These are phyloP conservation scores for Prinia subflava DNA, from an alignment of 2,113 vertebrate genomes.

Conservation along the genomic window DNA sequence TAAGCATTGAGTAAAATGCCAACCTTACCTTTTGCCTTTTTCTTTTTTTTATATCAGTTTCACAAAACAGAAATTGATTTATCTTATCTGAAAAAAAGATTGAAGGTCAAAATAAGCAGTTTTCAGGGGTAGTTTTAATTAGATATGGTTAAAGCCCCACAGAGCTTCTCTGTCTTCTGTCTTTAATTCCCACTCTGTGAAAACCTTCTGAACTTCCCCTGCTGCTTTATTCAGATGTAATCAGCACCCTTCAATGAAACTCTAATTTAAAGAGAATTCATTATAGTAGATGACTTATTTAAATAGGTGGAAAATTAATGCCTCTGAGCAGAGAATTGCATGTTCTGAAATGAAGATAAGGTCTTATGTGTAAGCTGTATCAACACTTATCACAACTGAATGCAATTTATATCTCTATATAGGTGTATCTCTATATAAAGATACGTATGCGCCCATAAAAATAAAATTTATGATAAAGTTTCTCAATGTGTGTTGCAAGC, in stretches of 20 bases:
- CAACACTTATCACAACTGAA: background rate
- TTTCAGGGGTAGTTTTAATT: conserved; percentile 47
- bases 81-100: background rate
- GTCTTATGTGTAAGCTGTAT: background rate
- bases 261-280: conserved; percentile 53
- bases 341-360: background rate
- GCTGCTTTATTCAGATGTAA: conserved; percentile 54
- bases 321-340: background rate
- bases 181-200: conserved; percentile 44
- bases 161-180: conserved; percentile 40
- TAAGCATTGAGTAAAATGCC: background rate
- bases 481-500: background rate
- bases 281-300: conserved; percentile 34
- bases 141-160: conserved; percentile 38
- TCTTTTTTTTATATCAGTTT: background rate
- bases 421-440: background rate
- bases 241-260: conserved; percentile 44
- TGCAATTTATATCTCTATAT: background rate
- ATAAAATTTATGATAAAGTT: background rate
- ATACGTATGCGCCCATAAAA: background rate
- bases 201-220: conserved; percentile 51
- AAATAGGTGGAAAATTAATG: conserved; percentile 36
- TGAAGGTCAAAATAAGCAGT: conserved; percentile 23
- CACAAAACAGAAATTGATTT: conserved; percentile 27
- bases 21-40: background rate